phyloP scores from a whole-genome alignment of 2,888 invertebrate genomes.

The Ichneumon xanthorius region DNA sequence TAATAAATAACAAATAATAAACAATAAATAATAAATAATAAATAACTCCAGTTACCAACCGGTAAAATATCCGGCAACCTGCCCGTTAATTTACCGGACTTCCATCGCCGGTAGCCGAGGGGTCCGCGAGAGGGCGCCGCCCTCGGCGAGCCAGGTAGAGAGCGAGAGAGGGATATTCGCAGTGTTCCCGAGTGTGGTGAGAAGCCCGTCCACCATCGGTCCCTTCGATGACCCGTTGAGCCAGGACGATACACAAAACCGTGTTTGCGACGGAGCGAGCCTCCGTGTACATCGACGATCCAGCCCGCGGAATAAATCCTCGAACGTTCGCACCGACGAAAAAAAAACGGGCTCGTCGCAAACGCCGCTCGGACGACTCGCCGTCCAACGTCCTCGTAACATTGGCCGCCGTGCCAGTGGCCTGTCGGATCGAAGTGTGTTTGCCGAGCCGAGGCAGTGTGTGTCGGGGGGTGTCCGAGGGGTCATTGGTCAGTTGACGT shows the following conservation, averaged over 20 bases:
- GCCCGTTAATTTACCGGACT: no score
- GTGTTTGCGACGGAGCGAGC: neutral
- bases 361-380: no score
- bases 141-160: neutral
- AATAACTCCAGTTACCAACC: no score
- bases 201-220: slow-evolving; percentile 19
- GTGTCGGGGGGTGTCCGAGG: slow-evolving; percentile 46
- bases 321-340: neutral
- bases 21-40: no score
- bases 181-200: slow-evolving; percentile 3
- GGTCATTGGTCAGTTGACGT: slow-evolving; percentile 66
- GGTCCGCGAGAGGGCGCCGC: neutral
- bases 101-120: neutral
- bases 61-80: no score
- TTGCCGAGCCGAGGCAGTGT: slow-evolving; percentile 31
- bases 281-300: neutral
- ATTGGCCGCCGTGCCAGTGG: no score
- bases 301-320: neutral
- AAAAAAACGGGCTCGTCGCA: neutral
- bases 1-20: no score
- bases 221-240: slow-evolving; percentile 1
- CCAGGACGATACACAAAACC: neutral
- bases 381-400: no score
- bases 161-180: neutral
- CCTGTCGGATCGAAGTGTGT: neutral